These are phyloP conservation scores for Orchesella flavescens DNA, from an alignment of 2,888 invertebrate genomes.

Conservation along the genomic window DNA sequence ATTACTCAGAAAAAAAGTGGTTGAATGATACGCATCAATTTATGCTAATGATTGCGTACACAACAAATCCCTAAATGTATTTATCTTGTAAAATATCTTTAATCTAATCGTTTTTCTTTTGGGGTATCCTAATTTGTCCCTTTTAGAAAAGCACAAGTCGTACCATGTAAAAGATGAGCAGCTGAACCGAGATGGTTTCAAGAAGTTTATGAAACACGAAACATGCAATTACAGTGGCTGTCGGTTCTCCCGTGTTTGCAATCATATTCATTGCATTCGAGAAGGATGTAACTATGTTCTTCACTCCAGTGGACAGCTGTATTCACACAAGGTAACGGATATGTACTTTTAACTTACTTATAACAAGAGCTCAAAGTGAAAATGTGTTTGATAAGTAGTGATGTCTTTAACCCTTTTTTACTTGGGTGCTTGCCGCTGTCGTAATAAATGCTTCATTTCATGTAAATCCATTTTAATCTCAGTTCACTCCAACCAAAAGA, in stretches of 20 bases:
- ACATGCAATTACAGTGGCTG: slow-evolving; percentile 93
- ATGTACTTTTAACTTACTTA: neutral
- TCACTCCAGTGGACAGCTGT: slow-evolving; percentile 96
- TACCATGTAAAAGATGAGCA: slow-evolving; percentile 99
- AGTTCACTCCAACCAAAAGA: slow-evolving; percentile 22
- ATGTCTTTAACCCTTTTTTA: slow-evolving; percentile 26
- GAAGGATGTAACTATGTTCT: slow-evolving; percentile 96
- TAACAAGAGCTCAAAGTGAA: neutral
- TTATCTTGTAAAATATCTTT: neutral
- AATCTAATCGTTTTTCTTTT: neutral
- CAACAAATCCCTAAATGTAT: too few relatives aligned
- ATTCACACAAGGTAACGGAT: slow-evolving; percentile 85
- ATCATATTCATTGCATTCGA: slow-evolving; percentile 98
- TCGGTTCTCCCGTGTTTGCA: slow-evolving; percentile 94
- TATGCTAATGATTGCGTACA: too few relatives aligned
- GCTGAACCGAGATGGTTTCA: slow-evolving; percentile 95
- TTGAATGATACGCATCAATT: too few relatives aligned
- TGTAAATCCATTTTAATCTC: slow-evolving; percentile 12
- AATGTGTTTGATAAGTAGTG: slow-evolving; percentile 5
- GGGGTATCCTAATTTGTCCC: neutral
- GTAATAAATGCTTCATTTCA: too few relatives aligned
- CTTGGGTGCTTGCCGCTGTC: slow-evolving; percentile 14
- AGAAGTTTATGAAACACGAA: slow-evolving; percentile 98
- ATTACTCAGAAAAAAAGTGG: too few relatives aligned
- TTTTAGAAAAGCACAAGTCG: slow-evolving; percentile 96